These are phyloP conservation scores for Pseudococcus longispinus DNA, from an alignment of 2,888 invertebrate genomes.

Conservation along the genomic window DNA sequence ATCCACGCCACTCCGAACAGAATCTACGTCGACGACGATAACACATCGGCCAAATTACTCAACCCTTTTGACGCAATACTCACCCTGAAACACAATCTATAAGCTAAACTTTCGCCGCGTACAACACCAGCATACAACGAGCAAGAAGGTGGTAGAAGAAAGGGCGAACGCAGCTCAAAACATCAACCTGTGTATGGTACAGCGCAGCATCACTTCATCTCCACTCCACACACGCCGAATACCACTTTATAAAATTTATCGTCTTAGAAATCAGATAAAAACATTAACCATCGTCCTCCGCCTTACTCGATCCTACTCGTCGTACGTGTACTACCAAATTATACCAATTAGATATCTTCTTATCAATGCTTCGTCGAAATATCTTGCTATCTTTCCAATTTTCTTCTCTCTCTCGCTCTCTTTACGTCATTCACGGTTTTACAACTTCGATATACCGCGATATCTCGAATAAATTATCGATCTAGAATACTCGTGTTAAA, in stretches of 20 bases:
- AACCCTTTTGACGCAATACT: constrained; percentile 15
- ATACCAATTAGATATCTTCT: neutral
- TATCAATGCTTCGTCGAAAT: neutral
- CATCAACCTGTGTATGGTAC: neutral
- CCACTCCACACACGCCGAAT: neutral
- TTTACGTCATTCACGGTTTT: neutral
- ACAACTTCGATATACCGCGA: neutral
- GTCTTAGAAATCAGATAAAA: neutral
- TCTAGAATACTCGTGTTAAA: neutral
- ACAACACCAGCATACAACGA: too few species aligned
- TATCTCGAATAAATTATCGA: neutral
- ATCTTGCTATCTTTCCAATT: neutral
- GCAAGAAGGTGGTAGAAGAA: neutral
- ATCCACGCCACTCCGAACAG: neutral
- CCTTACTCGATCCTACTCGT: neutral
- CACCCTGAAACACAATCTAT: neutral
- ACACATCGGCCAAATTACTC: constrained; percentile 1
- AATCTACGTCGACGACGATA: neutral
- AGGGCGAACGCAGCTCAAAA: neutral
- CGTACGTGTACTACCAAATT: neutral
- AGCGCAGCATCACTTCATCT: neutral
- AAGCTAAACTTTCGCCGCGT: neutral
- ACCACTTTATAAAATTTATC: neutral
- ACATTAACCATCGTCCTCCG: neutral
- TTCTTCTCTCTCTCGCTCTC: neutral